Base-by-base conservation (phyloP, 2,888 invertebrate species). In the Aphelenchoides bicaudatus region DNA sequence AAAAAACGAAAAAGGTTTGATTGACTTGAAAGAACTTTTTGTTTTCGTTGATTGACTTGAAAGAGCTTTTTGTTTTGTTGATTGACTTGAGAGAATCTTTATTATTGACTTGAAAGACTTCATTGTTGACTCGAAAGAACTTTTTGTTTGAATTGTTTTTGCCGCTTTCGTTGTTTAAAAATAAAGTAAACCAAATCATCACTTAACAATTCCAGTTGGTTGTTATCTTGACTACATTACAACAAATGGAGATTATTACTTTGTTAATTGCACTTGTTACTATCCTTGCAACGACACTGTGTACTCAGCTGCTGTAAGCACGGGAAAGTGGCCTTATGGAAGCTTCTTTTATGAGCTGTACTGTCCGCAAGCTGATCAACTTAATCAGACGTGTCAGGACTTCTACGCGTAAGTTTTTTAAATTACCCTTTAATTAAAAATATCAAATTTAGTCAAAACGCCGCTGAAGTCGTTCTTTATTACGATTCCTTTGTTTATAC, bases 171-270 rank as follows among this genome's bases (percentile, higher is more conserved):
- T n/a, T n/a, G n/a, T n/a, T n/a, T n/a, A n/a, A n/a, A n/a, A n/a
- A n/a, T n/a, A n/a, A n/a, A n/a, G n/a, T n/a, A n/a, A n/a, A n/a
- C n/a, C n/a, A n/a, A n/a, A n/a, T n/a, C n/a, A n/a, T n/a, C n/a
- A n/a, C n/a, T 10, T 16, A 16, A 6, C 10, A 8, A 8, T 16
- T 53, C 31, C 19, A 56, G 56, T 56, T 29, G 13, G 37, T 16
- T 56, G 57, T 31, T n/a, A 58, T 38, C 21, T 25, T 27, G 27
- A 23, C 13, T 56, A 56, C 55, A 56, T 56, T 4, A 28, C 8
- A 13, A 21, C 34, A 10, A 38, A 59, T 23, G 57, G 57, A 2
- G 57, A 56, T 27, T 56, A 57, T 37, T 31, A 56, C 10, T 31
- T 39, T 23, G 57, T 34, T 2, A 27, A 28, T n/a, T 56, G 57